phyloP scores from a whole-genome alignment of 2,888 invertebrate species.

The Meiosimyza platycephala region DNA sequence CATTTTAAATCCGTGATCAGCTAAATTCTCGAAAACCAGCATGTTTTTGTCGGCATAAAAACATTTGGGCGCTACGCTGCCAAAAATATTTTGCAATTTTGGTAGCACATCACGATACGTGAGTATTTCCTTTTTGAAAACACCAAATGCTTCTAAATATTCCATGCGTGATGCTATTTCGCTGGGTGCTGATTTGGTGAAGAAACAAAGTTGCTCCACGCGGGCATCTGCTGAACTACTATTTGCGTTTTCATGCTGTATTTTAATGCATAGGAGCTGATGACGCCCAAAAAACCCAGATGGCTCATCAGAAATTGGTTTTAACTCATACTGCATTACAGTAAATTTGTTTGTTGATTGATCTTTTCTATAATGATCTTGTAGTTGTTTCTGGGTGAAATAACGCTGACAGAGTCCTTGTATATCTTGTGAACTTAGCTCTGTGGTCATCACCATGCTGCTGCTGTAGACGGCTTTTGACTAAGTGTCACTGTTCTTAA shows the following conservation, averaged over 20 bases:
- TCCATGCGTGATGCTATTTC: constrained; percentile 68
- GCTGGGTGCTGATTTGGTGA: constrained; percentile 73
- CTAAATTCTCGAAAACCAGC: constrained; percentile 68
- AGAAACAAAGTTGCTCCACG: constrained; percentile 65
- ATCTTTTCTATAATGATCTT: not conserved
- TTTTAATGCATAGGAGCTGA: constrained; percentile 54
- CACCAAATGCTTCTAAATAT: constrained; percentile 68
- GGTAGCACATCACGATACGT: constrained; percentile 68
- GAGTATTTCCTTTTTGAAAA: constrained; percentile 68
- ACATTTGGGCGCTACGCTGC: constrained; percentile 62
- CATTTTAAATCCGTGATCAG: constrained; percentile 58
- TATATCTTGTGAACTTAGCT: constrained; percentile 42
- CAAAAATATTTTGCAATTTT: constrained; percentile 55
- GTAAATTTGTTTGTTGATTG: constrained; percentile 32
- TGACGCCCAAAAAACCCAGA: constrained; percentile 62
- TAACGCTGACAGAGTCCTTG: constrained; percentile 42
- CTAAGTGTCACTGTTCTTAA: too few species aligned
- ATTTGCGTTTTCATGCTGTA: constrained; percentile 44
- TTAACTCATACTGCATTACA: constrained; percentile 53
- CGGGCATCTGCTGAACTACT: constrained; percentile 20
- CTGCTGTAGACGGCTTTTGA: too few species aligned
- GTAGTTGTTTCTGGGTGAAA: constrained; percentile 21
- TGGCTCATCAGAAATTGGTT: constrained; percentile 55
- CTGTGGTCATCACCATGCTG: constrained; percentile 40
- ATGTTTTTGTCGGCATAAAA: constrained; percentile 64